Percentiles rank a stretch among this genome's conserved stretches.
Evolutionary conservation across 1,140 invertebrate genomes (phyloP).

Genomic region (Drosophila bocki): DNA sequence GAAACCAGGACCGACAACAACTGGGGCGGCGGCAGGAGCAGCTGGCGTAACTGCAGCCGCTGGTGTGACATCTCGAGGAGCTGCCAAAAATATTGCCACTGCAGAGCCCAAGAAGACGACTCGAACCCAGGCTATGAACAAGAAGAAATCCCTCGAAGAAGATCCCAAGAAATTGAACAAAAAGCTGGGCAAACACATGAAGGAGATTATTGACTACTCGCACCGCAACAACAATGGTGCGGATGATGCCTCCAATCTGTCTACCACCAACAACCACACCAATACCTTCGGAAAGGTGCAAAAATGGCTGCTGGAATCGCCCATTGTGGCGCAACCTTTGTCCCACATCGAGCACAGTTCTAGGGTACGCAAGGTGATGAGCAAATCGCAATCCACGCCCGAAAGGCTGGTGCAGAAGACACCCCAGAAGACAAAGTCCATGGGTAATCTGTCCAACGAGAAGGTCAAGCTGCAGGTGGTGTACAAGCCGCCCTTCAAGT

Average conservation of each 20-base stretch:
- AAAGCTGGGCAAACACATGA: conserved; percentile 87
- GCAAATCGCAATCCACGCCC: conserved; percentile 82
- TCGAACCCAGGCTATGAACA: conserved; percentile 50
- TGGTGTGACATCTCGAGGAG: conserved; percentile 12
- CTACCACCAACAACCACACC: conserved; percentile 87
- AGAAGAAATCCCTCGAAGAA: conserved; percentile 81
- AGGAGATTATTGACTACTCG: conserved; percentile 92
- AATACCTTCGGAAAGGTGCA: conserved; percentile 93
- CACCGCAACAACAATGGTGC: conserved; percentile 71
- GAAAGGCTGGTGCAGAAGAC: conserved; percentile 73
- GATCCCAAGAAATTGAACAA: conserved; percentile 81
- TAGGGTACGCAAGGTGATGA: conserved; percentile 78
- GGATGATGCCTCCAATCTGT: conserved; percentile 82
- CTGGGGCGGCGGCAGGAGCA: conserved; percentile 12
- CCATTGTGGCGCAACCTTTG: conserved; percentile 82
- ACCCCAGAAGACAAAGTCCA: conserved; percentile 83
- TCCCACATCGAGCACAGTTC: conserved; percentile 88
- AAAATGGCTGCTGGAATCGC: conserved; percentile 93
- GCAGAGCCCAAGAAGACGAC: conserved; percentile 60
- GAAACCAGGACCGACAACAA: conserved; percentile 39
- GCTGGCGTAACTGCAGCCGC: conserved; percentile 3
- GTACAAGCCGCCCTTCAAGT: conserved; percentile 94
- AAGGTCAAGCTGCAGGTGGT: conserved; percentile 92
- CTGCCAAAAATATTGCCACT: conserved; percentile 39
- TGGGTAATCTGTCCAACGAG: conserved; percentile 86